phyloP scores from a whole-genome alignment of 2,113 vertebrate species.

The Oxygymnocypris stewartii region DNA sequence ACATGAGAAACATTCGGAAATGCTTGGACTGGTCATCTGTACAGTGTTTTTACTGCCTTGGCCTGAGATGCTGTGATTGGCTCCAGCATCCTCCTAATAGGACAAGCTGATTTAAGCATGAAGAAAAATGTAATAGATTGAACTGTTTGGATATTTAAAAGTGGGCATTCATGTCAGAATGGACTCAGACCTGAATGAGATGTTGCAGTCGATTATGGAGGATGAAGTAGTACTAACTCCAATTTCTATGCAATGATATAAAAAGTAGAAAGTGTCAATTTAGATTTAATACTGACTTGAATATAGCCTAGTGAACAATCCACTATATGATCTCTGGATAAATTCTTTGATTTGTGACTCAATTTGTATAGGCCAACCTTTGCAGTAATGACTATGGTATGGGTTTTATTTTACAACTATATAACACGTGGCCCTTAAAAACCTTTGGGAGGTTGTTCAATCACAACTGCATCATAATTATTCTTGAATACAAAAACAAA shows the following conservation, averaged over 20 bases:
- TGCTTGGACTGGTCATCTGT: background rate
- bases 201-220: background rate
- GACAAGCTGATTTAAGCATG: background rate
- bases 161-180: background rate
- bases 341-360: background rate
- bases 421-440: background rate
- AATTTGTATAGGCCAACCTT: too few species aligned
- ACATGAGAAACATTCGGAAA: background rate
- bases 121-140: background rate
- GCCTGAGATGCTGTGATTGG: background rate
- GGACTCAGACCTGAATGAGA: background rate
- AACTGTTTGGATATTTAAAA: background rate
- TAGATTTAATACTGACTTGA: background rate
- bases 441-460: background rate
- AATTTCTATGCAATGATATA: background rate
- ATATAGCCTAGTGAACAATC: background rate
- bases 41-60: background rate
- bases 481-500: background rate
- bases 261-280: background rate
- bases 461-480: constrained; percentile 5
- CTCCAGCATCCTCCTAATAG: background rate
- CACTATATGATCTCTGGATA: background rate
- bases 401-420: background rate
- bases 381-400: background rate
- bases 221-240: background rate